Evolutionary conservation across 2,888 invertebrate species (phyloP), one percentile per base, ranked within the genome.

Genomic region (Philhelius pedissequus): DNA sequence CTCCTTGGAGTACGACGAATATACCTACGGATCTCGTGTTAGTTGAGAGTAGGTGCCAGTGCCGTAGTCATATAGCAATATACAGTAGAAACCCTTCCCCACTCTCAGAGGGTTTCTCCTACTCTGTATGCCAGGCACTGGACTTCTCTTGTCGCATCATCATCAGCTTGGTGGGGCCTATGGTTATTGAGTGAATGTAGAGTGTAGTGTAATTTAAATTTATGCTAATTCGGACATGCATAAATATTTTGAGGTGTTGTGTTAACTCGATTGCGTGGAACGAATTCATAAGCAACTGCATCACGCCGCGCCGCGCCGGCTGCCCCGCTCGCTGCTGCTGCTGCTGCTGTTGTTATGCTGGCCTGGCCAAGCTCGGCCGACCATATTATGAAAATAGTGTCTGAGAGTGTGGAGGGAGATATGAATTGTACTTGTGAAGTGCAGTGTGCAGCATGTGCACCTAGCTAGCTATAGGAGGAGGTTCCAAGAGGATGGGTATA

Each of bases 241-340:
- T 83, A 83, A 83, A 83, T 83, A 83, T 83, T 83, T 83, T 83
- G 83, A 83, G 83, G 83, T 83, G 83, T 83, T 83, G 83, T 83
- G 83, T 83, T 83, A 83, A 83, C 83, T 83, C 79, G 83, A 83
- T 83, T 79, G 83, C 83, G 79, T 83, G 83, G 83, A 83, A 79
- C 79, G 83, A 79, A 83, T 79, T 73, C 79, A 58, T 79, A 79
- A 79, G 79, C 74, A 74, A 78, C 71, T 82, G 82, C 43, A 8
- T 9, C 64, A 64, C 3, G 32, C 48, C 43, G n/a, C 52, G n/a
- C n/a, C n/a, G n/a, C n/a, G n/a, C n/a, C n/a, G n/a, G n/a, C n/a
- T n/a, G n/a, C n/a, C n/a, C n/a, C n/a, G n/a, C n/a, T n/a, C n/a
- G n/a, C 30, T 0, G 30, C 9, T 8, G 58, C 13, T 4, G 54